Conservation (phyloP, 2,888 invertebrate genomes). For the Troides aeacus region DNA sequence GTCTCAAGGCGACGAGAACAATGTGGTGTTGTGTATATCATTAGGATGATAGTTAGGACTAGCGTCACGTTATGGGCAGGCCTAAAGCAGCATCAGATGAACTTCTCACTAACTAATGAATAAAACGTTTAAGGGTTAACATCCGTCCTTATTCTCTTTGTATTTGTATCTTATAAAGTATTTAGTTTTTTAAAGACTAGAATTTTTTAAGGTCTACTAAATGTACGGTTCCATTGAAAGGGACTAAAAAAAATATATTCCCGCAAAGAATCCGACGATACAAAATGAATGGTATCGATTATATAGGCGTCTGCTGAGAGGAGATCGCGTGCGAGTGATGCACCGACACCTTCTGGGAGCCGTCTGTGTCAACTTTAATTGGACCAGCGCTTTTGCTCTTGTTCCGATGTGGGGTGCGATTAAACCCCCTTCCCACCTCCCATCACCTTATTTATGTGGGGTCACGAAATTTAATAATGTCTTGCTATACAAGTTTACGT, state of each 20-base stretch:
- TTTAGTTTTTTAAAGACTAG: neutral
- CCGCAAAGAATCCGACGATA: conserved; percentile 60
- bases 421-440: conserved; percentile 38
- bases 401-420: conserved; percentile 63
- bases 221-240: conserved; percentile 51
- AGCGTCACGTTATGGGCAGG: too few species aligned
- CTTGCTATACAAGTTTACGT: conserved; percentile 19
- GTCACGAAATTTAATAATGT: conserved; percentile 55
- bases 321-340: conserved; percentile 76
- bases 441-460: conserved; percentile 61
- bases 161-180: neutral
- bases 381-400: conserved; percentile 68
- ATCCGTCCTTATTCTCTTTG: too few species aligned
- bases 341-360: conserved; percentile 66
- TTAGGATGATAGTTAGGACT: too few species aligned
- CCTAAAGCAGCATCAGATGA: too few species aligned
- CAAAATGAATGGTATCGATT: conserved; percentile 76
- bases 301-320: conserved; percentile 62
- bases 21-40: too few species aligned
- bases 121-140: too few species aligned
- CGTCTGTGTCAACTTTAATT: conserved; percentile 77
- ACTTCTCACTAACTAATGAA: too few species aligned
- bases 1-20: too few species aligned
- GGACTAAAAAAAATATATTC: conserved; percentile 47
- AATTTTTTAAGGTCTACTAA: neutral